Conservation (phyloP, 2,797 vertebrate genomes). For the Cryptoblepharus egeriae region DNA sequence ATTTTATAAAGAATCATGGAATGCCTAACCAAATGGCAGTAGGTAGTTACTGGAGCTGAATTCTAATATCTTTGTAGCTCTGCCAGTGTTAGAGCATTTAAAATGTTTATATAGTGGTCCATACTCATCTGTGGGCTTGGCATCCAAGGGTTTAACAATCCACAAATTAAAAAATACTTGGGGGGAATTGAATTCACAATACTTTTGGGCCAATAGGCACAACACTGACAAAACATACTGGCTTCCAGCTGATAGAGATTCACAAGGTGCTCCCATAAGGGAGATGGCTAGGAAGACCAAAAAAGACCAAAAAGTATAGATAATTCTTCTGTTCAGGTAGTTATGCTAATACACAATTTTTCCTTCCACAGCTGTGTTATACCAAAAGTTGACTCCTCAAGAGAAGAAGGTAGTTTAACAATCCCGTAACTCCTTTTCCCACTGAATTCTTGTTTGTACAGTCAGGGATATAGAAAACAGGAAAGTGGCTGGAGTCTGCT, state of each 20-base stretch:
- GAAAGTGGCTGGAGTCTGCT: too few species aligned
- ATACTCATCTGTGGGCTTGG: too few species aligned
- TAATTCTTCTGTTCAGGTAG: accelerated
- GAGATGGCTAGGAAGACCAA: too few species aligned
- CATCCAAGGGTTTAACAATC: too few species aligned
- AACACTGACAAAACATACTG: too few species aligned
- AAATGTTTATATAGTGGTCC: too few species aligned
- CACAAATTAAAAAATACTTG: too few species aligned
- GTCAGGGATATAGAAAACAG: neutral
- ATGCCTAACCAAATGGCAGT: neutral
- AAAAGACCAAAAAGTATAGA: neutral
- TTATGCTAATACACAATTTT: neutral
- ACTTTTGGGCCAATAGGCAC: too few species aligned
- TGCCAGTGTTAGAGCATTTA: neutral
- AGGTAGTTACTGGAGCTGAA: neutral
- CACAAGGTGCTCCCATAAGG: too few species aligned
- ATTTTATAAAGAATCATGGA: neutral
- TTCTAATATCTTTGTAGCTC: accelerated
- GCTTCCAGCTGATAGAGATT: too few species aligned
- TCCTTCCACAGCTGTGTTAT: neutral
- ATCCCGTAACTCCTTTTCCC: neutral
- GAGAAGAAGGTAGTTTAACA: neutral
- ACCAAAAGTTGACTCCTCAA: neutral
- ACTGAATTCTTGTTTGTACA: neutral
- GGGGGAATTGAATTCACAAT: too few species aligned